Conservation (phyloP, 2,797 vertebrate genomes). For the Tragopan temminckii region DNA sequence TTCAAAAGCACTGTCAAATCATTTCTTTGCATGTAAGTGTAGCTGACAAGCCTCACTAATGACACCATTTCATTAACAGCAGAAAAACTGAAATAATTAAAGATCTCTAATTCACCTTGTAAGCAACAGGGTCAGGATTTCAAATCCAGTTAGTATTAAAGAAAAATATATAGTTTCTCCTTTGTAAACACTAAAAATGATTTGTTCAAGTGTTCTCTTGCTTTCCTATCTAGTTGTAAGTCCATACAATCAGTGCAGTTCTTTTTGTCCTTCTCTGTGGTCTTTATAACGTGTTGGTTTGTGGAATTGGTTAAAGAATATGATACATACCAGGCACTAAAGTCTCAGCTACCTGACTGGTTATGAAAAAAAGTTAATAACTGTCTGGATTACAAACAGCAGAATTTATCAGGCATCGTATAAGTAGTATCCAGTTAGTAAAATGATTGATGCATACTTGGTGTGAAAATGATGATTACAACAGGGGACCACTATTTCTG, state of each 20-base stretch:
- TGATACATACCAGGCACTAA: fast-evolving
- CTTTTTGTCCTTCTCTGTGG: not conserved
- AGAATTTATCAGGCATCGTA: not conserved
- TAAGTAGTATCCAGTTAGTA: not conserved
- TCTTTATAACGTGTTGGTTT: fast-evolving
- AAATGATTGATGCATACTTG: not conserved
- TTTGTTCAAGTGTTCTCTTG: not conserved
- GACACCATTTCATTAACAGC: conserved; percentile 42
- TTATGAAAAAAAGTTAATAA: not conserved
- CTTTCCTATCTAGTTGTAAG: fast-evolving
- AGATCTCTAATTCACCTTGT: not conserved
- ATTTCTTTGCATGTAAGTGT: conserved; percentile 8
- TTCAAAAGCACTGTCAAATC: conserved; percentile 54
- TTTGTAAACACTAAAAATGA: not conserved
- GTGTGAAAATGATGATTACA: fast-evolving
- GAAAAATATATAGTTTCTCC: not conserved
- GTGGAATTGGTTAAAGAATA: not conserved
- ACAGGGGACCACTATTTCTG: not conserved
- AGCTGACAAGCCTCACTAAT: conserved; percentile 64
- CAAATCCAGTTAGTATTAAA: not conserved
- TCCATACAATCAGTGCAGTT: fast-evolving
- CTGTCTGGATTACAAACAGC: not conserved
- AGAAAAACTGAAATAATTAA: conserved; percentile 38
- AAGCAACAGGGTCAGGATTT: conserved; percentile 7
- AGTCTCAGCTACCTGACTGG: not conserved